These are phyloP conservation scores for Melanerpes formicivorus DNA, from an alignment of 2,113 vertebrate species.

Conservation along the genomic window DNA sequence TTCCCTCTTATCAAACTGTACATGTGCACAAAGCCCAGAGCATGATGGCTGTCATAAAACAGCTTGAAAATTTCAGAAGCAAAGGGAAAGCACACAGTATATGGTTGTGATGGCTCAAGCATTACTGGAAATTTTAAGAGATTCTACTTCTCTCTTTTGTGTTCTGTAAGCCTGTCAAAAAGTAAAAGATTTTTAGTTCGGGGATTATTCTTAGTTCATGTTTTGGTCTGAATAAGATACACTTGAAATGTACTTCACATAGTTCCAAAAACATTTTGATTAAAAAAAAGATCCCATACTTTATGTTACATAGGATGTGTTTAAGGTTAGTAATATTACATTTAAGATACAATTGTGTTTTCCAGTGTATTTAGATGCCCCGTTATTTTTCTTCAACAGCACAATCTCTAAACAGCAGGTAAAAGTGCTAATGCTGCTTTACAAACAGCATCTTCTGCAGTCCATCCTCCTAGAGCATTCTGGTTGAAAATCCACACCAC, in stretches of 20 bases:
- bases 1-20: neutral
- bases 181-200: neutral
- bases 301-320: neutral
- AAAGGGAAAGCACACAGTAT: neutral
- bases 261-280: neutral
- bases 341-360: neutral
- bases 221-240: neutral
- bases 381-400: slow-evolving; percentile 20
- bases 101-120: neutral
- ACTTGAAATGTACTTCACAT: neutral
- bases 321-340: neutral
- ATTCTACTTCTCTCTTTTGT: neutral
- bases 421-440: neutral
- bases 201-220: neutral
- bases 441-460: neutral
- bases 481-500: neutral
- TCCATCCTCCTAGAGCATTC: neutral
- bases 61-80: neutral
- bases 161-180: neutral
- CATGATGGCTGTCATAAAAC: neutral
- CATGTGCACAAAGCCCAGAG: neutral
- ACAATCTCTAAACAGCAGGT: neutral
- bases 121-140: neutral
- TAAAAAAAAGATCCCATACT: fast-evolving
- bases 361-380: neutral